Base-by-base conservation (phyloP, 2,113 vertebrate species). In the Aldabrachelys gigantea region DNA sequence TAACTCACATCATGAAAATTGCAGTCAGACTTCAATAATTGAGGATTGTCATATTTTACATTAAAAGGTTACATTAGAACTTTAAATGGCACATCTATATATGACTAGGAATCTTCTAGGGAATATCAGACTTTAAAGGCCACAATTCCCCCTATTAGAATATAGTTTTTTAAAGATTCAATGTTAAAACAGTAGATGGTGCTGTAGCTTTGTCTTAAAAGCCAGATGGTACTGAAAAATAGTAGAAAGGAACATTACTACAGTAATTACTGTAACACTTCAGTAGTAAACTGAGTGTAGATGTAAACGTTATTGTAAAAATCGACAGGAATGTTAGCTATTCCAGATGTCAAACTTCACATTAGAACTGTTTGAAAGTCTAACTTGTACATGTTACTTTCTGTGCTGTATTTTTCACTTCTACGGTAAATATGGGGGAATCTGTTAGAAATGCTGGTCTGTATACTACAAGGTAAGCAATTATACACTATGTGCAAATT, bases 151-250 rank as follows among this genome's bases (percentile, higher is more conserved):
- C 29, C 9, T 5, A 12, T 3, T 1, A 19, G 47, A 47, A 13
- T 49, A 78, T 25, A 80, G 56, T 87, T 2, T 0, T 8, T 0
- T 94, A 95, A 93, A 89, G 47, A 75, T 85, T 89, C 50, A 0
- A 1, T 11, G 12, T 19, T 57, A 31, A 62, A 96, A 96, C 97
- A 69, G 95, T 93, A 98, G 98, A 53, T 97, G 97, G 97, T 97
- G 98, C 96, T 95, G 57, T 88, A 89, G 93, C 83, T 91, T 54
- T 90, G 41, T 91, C 6, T 90, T 65, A 93, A 88, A 59, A 49
- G 1, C 17, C 2, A 6, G 9, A 14, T 54, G 27, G 3, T 93
- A 52, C 4, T 72, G n/a, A 14, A 80, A 2, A 0, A 65, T 62
- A 38, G 50, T 44, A 79, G 16, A n/a, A 59, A 72, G 38, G 59